Percentiles rank a stretch among this genome's conserved stretches.
Conservation (phyloP, 2,113 vertebrate genomes). For the Eubucco bourcierii region DNA sequence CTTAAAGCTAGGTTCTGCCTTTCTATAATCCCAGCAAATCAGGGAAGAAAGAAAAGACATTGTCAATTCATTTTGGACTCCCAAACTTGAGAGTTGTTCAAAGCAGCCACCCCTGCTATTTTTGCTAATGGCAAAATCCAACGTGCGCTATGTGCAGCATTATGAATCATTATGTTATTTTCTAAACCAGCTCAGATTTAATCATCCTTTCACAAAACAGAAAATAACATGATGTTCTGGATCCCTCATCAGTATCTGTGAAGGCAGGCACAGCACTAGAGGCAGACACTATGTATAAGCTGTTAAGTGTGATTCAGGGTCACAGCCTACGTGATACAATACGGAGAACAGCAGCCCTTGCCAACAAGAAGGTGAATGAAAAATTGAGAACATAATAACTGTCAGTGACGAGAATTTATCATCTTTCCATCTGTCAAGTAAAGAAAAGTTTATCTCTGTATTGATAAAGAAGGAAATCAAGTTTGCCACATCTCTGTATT, state of each 20-base stretch:
- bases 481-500: not conserved
- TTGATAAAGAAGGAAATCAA: not conserved
- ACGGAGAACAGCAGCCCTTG: not conserved
- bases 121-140: conserved; percentile 21
- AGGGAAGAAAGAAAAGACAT: not conserved
- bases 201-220: conserved; percentile 36
- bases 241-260: not conserved
- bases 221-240: conserved; percentile 12
- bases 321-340: not conserved
- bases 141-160: not conserved
- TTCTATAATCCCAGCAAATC: not conserved
- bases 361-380: not conserved
- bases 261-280: not conserved
- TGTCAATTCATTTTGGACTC: not conserved
- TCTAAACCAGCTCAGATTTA: conserved; percentile 43
- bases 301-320: not conserved
- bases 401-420: not conserved
- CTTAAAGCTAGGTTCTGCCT: not conserved
- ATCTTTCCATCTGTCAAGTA: not conserved
- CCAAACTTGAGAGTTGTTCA: not conserved
- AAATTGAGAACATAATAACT: not conserved
- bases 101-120: conserved; percentile 25
- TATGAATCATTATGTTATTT: conserved; percentile 59
- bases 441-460: not conserved
- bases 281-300: not conserved